Conservation (phyloP, 35 echinoderm and acorn worm genomes). For the Heliocidaris erythrogramma region DNA sequence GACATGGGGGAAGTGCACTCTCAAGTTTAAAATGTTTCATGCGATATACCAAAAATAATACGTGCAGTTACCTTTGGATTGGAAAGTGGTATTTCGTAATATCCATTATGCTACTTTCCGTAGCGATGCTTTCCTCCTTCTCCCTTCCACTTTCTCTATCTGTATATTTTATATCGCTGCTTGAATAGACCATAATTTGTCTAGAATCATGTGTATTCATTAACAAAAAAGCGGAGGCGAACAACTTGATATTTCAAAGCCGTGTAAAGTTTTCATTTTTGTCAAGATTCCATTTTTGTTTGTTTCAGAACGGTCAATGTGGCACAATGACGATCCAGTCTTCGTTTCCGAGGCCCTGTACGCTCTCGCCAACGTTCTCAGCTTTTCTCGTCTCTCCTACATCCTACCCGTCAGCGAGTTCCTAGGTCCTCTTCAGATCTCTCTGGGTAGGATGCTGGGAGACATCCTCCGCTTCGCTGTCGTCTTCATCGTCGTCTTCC, state of each 20-base stretch:
- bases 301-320: conserved; percentile 65
- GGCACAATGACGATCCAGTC: conserved; percentile 71
- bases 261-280: too few relatives aligned
- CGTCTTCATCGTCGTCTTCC: conserved; percentile 85
- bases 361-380: conserved; percentile 91
- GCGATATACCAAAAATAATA: too few relatives aligned
- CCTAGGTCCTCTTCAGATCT: conserved; percentile 93
- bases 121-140: background rate
- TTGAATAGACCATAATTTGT: too few relatives aligned
- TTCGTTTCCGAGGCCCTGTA: conserved; percentile 81
- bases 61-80: background rate
- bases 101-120: background rate
- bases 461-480: conserved; percentile 87
- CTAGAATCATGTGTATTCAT: too few relatives aligned
- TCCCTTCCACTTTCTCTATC: background rate
- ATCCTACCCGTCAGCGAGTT: conserved; percentile 94
- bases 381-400: conserved; percentile 84
- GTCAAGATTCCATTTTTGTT: too few relatives aligned
- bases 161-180: too few relatives aligned
- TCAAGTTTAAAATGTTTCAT: too few relatives aligned
- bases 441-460: conserved; percentile 87
- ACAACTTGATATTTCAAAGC: too few relatives aligned
- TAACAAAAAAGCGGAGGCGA: too few relatives aligned
- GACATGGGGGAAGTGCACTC: too few relatives aligned
- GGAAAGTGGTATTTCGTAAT: background rate